Evolutionary conservation across 2,797 vertebrate genomes (phyloP).

Genomic region (Oreortyx pictus): DNA sequence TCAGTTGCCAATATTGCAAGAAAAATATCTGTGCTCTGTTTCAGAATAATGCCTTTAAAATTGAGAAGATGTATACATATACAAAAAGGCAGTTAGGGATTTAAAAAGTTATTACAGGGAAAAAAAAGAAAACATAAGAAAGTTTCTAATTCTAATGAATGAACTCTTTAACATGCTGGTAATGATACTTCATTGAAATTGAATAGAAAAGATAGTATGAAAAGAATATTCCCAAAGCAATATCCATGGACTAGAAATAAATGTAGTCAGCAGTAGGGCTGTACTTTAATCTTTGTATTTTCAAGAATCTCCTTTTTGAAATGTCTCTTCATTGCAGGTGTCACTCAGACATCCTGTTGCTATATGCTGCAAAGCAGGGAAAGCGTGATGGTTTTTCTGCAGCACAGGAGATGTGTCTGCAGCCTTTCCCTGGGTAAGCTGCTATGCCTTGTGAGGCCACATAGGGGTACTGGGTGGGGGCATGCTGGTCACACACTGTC

Average conservation of each 20-base stretch:
- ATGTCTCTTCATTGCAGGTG: background rate
- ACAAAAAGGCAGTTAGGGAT: background rate
- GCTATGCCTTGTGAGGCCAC: background rate
- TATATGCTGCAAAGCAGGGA: background rate
- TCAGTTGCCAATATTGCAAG: background rate
- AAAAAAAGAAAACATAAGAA: background rate
- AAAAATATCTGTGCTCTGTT: background rate
- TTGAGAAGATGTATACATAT: background rate
- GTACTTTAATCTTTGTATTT: background rate
- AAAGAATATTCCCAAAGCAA: background rate
- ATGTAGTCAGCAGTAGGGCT: accelerated
- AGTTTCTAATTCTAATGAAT: background rate
- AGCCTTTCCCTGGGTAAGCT: background rate
- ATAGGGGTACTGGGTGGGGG: accelerated
- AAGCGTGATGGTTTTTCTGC: background rate
- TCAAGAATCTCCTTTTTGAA: background rate
- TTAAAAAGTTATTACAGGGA: background rate
- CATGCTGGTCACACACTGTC: background rate
- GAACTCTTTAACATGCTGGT: background rate
- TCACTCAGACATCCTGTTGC: background rate
- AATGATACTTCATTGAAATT: background rate
- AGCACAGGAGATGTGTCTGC: background rate
- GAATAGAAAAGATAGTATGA: background rate
- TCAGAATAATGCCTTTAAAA: background rate
- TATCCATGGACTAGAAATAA: background rate